Evolutionary conservation across 2,113 vertebrate genomes (phyloP), one percentile per base, ranked within the genome.

Genomic region (Beaufortia kweichowensis): DNA sequence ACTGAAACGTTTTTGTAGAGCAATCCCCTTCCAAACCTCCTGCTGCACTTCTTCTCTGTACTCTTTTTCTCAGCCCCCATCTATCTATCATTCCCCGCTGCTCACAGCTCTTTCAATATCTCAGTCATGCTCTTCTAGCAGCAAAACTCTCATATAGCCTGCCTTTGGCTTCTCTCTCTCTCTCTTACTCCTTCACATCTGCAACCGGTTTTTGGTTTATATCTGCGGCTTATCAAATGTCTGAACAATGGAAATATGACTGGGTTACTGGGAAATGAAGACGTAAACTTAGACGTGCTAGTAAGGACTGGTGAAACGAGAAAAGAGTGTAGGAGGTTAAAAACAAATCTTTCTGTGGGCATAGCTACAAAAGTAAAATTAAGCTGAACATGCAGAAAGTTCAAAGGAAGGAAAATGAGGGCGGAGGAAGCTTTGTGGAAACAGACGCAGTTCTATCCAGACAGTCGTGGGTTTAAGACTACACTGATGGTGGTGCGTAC

Each of bases 1-100:
- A 83, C 78, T 68, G 76, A 74, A 61, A 71, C 69, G 50, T 71
- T 71, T 33, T 53, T 71, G 69, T 55, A 71, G 53, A 77, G 55
- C 63, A 66, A 59, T 79, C 71, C 76, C 35, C 56, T 39, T 73
- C 31, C 43, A 77, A 71, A 35, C 62, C 77, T 74, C 57, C 74
- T 69, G 46, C 50, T 73, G 33, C 48, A 68, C 62, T 72, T 64
- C 68, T 33, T 67, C 67, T 46, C 35, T 21, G 35, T 46, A 8
- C 39, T 31, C 8, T 11, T 29, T 55, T 4, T 19, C 48, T 11
- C 29, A 14, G 2, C 2, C 17, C 67, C 21, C 31, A 33, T 67
- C 63, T 19, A 63, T 75, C 77, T 21, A 72, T 82, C 72, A 66
- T 61, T 76, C 74, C 31, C 61, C 21, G 10, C 56, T 74, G 63